Base-by-base conservation (phyloP, 1,140 invertebrate species). In the Sycophaga agraensis region DNA sequence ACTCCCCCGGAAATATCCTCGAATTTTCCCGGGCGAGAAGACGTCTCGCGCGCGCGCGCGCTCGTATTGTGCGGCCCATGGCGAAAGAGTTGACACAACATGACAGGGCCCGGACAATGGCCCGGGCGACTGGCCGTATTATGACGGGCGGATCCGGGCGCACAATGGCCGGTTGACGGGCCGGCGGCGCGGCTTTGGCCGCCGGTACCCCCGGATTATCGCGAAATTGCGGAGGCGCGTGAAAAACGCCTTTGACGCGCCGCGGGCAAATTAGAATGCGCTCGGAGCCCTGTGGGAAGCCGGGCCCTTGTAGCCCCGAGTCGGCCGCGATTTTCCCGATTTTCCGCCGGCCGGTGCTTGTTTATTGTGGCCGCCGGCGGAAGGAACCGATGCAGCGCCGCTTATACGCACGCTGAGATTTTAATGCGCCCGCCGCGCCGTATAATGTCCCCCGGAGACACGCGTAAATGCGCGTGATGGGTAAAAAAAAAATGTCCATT, bases 11-110 rank as follows among this genome's bases (percentile, higher is more conserved):
- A 34, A 59, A 26, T 31, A 50, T 40, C 42, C 16, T 24, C 11
- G 17, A 37, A n/a, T n/a, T n/a, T n/a, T n/a, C n/a, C n/a, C n/a
- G n/a, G 9, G 21, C 14, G 42, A 24, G 24, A 24, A 34, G 21
- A 40, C 14, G 54, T 49, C 2, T 45, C 4, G 14, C 9, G 26
- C 39, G 24, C 22, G n/a, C 6, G 39, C 19, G 22, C 4, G 17
- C 14, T 6, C 43, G 9, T 11, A 56, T 56, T 56, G 28, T 56
- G 17, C 21, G 21, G 4, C 12, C 11, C 19, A 31, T 31, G 76
- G 69, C 76, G 77, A 70, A 74, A 72, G 70, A 77, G 78, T 79
- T 79, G 76, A 77, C 78, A 77, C 76, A 77, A 79, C 72, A 78
- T 75, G 76, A 75, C 76, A 24, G 19, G 19, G 43, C 7, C n/a